phyloP scores from a whole-genome alignment of 2,797 vertebrate species.

The Florisuga fusca region DNA sequence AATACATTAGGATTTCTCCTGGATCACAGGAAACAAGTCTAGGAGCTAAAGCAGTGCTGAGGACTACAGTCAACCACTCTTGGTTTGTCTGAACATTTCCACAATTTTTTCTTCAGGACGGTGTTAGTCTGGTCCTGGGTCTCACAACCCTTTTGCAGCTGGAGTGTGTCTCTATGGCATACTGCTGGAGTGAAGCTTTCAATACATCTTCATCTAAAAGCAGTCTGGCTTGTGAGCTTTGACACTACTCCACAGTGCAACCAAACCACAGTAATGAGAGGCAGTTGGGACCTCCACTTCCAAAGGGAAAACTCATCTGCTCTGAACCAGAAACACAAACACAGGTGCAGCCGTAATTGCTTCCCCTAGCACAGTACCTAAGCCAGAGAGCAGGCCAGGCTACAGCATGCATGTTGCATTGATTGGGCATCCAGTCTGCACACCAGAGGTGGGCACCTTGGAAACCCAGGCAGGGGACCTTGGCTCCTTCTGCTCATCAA shows the following conservation, averaged over 20 bases:
- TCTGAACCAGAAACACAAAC: not conserved
- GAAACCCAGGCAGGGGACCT: not conserved
- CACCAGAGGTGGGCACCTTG: too few relatives aligned
- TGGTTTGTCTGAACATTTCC: not conserved
- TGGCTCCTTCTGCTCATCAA: not conserved
- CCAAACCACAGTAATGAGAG: not conserved
- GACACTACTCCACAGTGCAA: not conserved
- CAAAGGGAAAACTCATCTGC: not conserved
- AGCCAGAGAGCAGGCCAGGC: not conserved
- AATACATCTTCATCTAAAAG: not conserved
- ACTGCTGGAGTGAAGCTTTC: not conserved
- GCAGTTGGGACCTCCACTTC: not conserved
- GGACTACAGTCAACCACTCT: not conserved
- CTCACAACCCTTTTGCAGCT: not conserved
- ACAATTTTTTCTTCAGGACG: not conserved
- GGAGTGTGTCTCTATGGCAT: not conserved
- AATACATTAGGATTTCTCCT: not conserved
- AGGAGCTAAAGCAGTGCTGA: not conserved
- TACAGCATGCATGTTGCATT: rapidly evolving
- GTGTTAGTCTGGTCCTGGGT: not conserved
- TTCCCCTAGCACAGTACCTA: not conserved
- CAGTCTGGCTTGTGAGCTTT: not conserved
- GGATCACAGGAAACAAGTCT: not conserved
- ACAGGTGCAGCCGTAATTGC: not conserved
- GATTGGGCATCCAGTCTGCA: not conserved